Evolutionary conservation across 2,888 invertebrate species (phyloP), one percentile per base, ranked within the genome.

Genomic region (Trilocha varians): DNA sequence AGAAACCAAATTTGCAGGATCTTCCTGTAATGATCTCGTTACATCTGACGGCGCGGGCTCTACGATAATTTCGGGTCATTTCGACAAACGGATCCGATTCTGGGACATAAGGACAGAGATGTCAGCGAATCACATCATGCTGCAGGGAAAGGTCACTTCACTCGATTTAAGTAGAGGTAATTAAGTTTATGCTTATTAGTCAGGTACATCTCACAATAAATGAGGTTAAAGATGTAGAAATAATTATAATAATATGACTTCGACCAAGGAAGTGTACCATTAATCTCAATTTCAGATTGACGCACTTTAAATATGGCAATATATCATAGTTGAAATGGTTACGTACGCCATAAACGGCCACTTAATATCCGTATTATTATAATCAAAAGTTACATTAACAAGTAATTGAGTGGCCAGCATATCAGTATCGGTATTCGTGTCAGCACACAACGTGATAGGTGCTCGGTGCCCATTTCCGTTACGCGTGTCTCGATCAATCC

Each of bases 21-120:
- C 98, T 32, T 96, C 95, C 65, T 98, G 98, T 80, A 97, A 98
- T 79, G 99, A 99, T 84, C 88, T 99, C 48, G 97, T 98, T 54
- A 96, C 95, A 52, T 92, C 93, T 44, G 95, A 96, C 69, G 92
- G 93, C 47, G 89, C 92, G 9, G 95, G 95, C 34, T 92, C 95
- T 13, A 94, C 94, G 41, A 94, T 99, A 58, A 96, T 99, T 62
- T 98, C 98, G 62, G 98, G 98, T 16, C 99, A 99, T 86, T 98
- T 95, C 78, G 99, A 99, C 87, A 98, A 97, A 79, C 93, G 93
- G 65, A 94, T 99, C 58, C 90, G 98, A 40, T 96, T 99, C 79
- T 99, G 98, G 98, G 99, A 99, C 78, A 93, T 93, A 48, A 89
- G 99, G 59, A 91, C 93, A 13, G 96, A 97, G 61, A 90, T 91